Evolutionary conservation across 2,888 invertebrate genomes (phyloP).

Genomic region (Cheilosia impressa): DNA sequence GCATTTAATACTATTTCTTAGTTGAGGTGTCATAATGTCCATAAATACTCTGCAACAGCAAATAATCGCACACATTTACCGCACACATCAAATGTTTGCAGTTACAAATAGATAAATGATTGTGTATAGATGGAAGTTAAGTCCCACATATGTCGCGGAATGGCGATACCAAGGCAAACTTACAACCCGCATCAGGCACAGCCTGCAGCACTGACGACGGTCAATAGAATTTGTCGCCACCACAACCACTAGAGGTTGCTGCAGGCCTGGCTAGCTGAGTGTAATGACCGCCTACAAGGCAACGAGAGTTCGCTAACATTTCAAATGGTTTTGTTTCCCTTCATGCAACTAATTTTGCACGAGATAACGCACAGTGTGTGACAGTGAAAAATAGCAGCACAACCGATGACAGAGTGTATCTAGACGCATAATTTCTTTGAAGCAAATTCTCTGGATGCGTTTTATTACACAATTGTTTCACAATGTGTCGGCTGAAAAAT

Average conservation of each 20-base stretch:
- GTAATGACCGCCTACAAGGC: slow-evolving; percentile 75
- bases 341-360: slow-evolving; percentile 63
- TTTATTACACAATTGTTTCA: slow-evolving; percentile 29
- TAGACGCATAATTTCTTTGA: slow-evolving; percentile 33
- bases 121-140: slow-evolving; percentile 20
- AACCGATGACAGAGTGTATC: slow-evolving; percentile 14
- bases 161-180: slow-evolving; percentile 60
- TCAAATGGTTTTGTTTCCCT: slow-evolving; percentile 38
- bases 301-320: slow-evolving; percentile 73
- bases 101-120: slow-evolving; percentile 11
- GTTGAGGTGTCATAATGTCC: slow-evolving; percentile 69
- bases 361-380: slow-evolving; percentile 51
- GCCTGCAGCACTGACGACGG: slow-evolving; percentile 54
- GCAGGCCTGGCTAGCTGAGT: slow-evolving; percentile 60
- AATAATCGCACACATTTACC: slow-evolving; percentile 45
- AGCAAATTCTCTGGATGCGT: slow-evolving; percentile 14
- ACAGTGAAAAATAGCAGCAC: slow-evolving; percentile 11
- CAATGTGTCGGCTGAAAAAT: slow-evolving; percentile 14
- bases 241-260: slow-evolving; percentile 17
- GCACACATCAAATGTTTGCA: slow-evolving; percentile 23
- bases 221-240: slow-evolving; percentile 72
- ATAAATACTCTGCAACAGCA: slow-evolving; percentile 56
- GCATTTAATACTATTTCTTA: slow-evolving; percentile 33
- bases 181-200: slow-evolving; percentile 29
- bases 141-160: slow-evolving; percentile 45